A percentile compares a stretch with the other conserved stretches of the same genome.
Conservation (phyloP, 2,888 invertebrate species). For the Cotesia congregata region DNA sequence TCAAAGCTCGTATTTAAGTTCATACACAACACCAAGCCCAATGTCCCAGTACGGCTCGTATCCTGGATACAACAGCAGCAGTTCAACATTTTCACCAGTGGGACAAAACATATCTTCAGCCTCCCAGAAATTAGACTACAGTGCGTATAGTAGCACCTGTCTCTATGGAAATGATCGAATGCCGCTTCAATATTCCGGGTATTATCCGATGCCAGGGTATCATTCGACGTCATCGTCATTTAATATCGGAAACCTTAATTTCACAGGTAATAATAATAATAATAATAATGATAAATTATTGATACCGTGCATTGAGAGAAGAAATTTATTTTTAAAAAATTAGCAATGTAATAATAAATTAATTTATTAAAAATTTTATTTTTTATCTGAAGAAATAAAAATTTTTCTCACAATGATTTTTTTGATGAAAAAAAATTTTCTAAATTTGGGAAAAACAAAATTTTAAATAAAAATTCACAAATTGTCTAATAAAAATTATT, state of each 20-base stretch:
- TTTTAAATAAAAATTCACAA: too few species aligned
- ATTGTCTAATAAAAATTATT: too few species aligned
- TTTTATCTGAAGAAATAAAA: too few species aligned
- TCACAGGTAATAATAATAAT: conserved; percentile 57
- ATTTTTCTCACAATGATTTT: too few species aligned
- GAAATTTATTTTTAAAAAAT: too few species aligned
- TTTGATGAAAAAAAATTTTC: too few species aligned
- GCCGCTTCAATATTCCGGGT: conserved; percentile 67
- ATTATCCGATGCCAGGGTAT: conserved; percentile 67
- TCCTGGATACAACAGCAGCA: conserved; percentile 64
- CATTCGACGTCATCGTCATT: conserved; percentile 65
- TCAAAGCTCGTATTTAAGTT: conserved; percentile 64
- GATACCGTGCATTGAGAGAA: too few species aligned
- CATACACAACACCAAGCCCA: conserved; percentile 65
- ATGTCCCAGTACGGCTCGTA: conserved; percentile 68
- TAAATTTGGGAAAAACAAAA: too few species aligned
- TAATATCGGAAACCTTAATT: conserved; percentile 65
- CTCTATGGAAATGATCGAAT: conserved; percentile 68
- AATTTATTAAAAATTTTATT: too few species aligned
- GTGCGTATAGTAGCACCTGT: conserved; percentile 62
- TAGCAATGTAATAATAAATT: too few species aligned
- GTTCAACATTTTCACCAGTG: conserved; percentile 64
- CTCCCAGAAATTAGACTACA: conserved; percentile 67
- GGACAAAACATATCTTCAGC: conserved; percentile 67
- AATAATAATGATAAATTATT: conserved; percentile 21